Evolutionary conservation across 2,113 vertebrate genomes (phyloP).

Genomic region (Festucalex cinctus): DNA sequence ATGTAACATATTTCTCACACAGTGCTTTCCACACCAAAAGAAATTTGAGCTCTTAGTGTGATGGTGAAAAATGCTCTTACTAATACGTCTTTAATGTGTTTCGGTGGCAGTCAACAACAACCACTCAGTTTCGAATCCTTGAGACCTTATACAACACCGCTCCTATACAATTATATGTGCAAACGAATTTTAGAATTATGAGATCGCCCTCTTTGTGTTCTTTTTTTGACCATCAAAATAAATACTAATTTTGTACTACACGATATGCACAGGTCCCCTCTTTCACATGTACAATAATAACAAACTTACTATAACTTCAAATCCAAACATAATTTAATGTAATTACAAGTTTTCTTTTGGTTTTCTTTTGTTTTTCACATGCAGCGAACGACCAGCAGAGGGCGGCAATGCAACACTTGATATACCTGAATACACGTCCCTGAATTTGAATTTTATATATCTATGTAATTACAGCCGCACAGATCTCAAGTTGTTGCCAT

Average conservation of each 20-base stretch:
- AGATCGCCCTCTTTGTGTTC: neutral
- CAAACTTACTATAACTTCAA: no score
- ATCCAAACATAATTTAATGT: no score
- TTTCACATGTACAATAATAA: neutral
- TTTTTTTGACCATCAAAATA: neutral
- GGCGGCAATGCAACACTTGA: no score
- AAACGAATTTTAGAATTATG: neutral
- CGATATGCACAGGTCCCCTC: no score
- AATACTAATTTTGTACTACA: neutral
- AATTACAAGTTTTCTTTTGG: no score
- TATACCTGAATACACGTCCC: no score
- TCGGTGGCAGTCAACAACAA: neutral
- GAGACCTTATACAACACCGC: neutral
- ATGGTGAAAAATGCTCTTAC: neutral
- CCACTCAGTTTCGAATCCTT: neutral
- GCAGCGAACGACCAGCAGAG: no score
- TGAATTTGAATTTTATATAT: no score
- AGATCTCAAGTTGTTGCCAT: no score
- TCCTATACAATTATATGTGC: neutral
- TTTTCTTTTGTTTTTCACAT: no score
- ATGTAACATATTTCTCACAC: neutral
- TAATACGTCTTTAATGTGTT: neutral
- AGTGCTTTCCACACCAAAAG: constrained; percentile 1
- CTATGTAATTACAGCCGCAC: no score
- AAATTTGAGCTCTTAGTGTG: neutral